These are phyloP conservation scores for Mus musculus DNA, from an alignment of 2,113 vertebrate genomes.

Conservation along the genomic window DNA sequence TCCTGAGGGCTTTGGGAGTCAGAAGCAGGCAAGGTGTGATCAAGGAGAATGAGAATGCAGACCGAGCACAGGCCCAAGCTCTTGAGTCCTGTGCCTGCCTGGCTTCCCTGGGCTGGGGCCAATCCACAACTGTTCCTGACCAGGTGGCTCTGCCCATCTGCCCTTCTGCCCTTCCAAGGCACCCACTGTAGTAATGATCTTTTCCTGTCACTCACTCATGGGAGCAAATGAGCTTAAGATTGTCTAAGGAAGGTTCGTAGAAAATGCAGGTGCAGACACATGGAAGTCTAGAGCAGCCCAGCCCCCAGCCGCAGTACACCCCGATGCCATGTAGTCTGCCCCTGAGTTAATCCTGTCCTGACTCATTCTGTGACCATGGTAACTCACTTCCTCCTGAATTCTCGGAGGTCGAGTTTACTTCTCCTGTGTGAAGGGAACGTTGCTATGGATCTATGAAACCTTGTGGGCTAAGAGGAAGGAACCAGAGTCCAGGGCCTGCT, in stretches of 20 bases:
- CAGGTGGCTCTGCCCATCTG: neutral
- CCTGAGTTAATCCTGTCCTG: neutral
- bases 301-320: neutral
- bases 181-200: neutral
- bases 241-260: neutral
- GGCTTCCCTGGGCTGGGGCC: neutral
- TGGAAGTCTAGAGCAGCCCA: neutral
- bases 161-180: neutral
- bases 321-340: neutral
- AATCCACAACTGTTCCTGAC: neutral
- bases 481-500: neutral
- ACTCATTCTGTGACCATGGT: neutral
- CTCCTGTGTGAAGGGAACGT: neutral
- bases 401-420: neutral
- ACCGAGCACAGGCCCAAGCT: neutral
- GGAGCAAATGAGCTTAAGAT: neutral
- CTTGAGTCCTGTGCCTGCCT: neutral
- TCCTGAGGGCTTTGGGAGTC: neutral
- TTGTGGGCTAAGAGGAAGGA: neutral
- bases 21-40: neutral
- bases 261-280: neutral
- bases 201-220: neutral
- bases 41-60: neutral
- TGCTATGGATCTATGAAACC: neutral
- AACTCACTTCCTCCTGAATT: neutral